Conservation (phyloP, 2,797 vertebrate species). For the Pseudomugil tenellus region DNA sequence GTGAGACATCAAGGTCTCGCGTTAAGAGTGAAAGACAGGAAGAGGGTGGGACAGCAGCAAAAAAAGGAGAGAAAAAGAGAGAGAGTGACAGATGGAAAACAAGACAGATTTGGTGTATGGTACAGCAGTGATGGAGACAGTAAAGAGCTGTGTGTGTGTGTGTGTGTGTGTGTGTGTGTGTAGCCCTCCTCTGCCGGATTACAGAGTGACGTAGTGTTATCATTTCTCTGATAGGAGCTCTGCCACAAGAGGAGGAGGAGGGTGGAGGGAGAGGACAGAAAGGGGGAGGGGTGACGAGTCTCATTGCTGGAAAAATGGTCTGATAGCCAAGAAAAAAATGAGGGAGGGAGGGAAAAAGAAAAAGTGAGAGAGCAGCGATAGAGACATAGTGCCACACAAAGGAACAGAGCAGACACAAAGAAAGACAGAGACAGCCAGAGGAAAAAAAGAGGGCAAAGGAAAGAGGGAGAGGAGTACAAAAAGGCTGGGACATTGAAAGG, state of each 20-base stretch:
- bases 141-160: conserved; percentile 34
- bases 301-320: conserved; percentile 79
- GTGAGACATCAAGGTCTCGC: no score
- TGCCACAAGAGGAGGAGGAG: conserved; percentile 63
- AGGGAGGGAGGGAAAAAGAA: conserved; percentile 48
- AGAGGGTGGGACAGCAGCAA: conserved; percentile 34
- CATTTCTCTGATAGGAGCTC: conserved; percentile 82
- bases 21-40: conserved; percentile 44
- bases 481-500: conserved; percentile 26
- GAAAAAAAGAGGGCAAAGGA: conserved; percentile 18
- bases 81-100: conserved; percentile 61
- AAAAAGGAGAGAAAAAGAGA: conserved; percentile 6
- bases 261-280: conserved; percentile 44
- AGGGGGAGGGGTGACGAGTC: conserved; percentile 71
- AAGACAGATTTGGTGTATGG: conserved; percentile 58
- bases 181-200: conserved; percentile 78
- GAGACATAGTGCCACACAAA: conserved; percentile 73
- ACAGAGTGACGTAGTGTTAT: conserved; percentile 82
- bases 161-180: conserved; percentile 46
- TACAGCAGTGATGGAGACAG: conserved; percentile 49
- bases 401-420: conserved; percentile 72
- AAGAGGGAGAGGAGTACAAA: conserved; percentile 22
- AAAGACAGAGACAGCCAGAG: conserved; percentile 52
- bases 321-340: conserved; percentile 76
- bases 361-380: conserved; percentile 60